Evolutionary conservation across 92 coral and sea anemone genomes (phyloP), one percentile per base, ranked within the genome.

Genomic region (Muricea muricata): DNA sequence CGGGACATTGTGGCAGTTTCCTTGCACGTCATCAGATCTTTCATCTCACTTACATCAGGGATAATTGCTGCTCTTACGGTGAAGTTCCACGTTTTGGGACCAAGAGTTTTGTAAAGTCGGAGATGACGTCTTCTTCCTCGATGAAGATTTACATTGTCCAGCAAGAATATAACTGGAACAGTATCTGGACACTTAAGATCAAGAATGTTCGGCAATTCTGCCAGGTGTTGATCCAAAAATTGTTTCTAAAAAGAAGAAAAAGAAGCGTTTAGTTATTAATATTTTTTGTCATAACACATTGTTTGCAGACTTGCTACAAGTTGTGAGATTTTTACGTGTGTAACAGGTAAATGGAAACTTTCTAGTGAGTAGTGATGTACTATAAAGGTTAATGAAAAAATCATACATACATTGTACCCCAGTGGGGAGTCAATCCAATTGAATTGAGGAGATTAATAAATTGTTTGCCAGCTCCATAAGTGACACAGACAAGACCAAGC

Each of bases 21-120:
- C 32, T 72, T 37, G 72, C 45, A 29, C 21, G 58, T 25, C 33
- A 81, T 32, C 20, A 87, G 83, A 6, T 87, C 74, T 45, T 87
- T 76, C 34, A 87, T 87, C 6, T 80, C 87, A 39, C 57, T 42
- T 15, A 65, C 54, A 23, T 82, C 79, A 6, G 90, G 87, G 61
- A 87, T 40, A 1, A 87, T 55, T 72, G 88, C 85, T 39, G 75
- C 92, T 31, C 92, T 76, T n/a, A 65, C 92, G n/a, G 92, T 89
- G 58, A 89, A 85, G 73, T 89, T 89, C 92, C 92, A 89, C 92
- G 85, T 89, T 26, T 84, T 85, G 4, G 91, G 91, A 2, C 83
- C 86, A 1, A 82, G 9, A 25, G 50, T 39, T 34, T 75, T 87
- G 52, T 82, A 72, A 45, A 87, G 83, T 52, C 91, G 57, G 34